Percentiles rank a stretch among this genome's conserved stretches.
These are phyloP conservation scores for Drosophila aff. DNA, from an alignment of 1,140 invertebrate species.

Conservation along the genomic window DNA sequence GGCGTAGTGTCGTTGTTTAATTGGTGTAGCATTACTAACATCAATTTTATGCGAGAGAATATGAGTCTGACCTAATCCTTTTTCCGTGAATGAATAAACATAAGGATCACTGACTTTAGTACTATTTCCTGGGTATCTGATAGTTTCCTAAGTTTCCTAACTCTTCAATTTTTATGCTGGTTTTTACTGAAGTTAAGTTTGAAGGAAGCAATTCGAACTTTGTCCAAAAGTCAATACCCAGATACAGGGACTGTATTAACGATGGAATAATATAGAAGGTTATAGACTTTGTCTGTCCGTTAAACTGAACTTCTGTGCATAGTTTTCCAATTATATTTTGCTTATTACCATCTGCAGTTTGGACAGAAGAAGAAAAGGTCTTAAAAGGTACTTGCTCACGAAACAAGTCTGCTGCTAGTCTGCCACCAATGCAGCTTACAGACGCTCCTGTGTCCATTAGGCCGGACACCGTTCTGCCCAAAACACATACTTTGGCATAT, in stretches of 20 bases:
- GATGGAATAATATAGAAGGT: conserved; percentile 2
- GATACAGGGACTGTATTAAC: background rate
- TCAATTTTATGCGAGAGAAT: too few relatives aligned
- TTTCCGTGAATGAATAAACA: too few relatives aligned
- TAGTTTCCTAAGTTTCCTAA: too few relatives aligned
- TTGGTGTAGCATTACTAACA: too few relatives aligned
- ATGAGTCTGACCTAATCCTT: too few relatives aligned
- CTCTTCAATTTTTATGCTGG: too few relatives aligned
- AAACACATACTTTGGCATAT: background rate
- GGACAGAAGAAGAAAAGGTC: background rate
- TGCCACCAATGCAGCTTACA: too few relatives aligned
- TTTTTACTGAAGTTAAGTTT: background rate
- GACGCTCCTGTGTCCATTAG: too few relatives aligned
- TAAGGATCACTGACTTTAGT: too few relatives aligned
- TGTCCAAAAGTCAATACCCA: background rate
- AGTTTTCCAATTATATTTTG: conserved; percentile 2
- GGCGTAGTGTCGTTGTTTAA: too few relatives aligned
- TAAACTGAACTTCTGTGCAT: background rate
- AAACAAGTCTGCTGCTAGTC: background rate
- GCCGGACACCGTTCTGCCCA: too few relatives aligned
- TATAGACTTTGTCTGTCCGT: background rate
- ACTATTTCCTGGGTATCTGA: too few relatives aligned
- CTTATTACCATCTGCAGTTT: conserved; percentile 1
- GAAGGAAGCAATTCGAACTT: background rate
- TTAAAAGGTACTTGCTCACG: background rate